These are phyloP conservation scores for Sparidentex hasta DNA, from an alignment of 2,797 vertebrate species.

Conservation along the genomic window DNA sequence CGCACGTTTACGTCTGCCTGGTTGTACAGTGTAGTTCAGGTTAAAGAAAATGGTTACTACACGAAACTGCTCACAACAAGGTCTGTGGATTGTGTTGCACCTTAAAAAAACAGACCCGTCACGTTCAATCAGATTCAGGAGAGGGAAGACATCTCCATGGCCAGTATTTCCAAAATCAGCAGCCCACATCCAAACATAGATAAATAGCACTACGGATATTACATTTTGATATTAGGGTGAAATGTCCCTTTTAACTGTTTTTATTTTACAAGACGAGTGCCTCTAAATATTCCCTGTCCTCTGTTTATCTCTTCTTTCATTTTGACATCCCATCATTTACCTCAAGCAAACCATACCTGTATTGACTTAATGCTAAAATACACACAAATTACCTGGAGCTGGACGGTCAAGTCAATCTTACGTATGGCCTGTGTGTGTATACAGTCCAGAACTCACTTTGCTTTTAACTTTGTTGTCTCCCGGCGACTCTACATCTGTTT, in stretches of 20 bases:
- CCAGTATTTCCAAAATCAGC: too few species aligned
- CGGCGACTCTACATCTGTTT: conserved; percentile 66
- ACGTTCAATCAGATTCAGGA: too few species aligned
- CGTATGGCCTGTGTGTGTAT: not conserved
- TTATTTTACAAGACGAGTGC: not conserved
- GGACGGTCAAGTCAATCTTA: conserved; percentile 10
- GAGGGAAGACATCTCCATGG: too few species aligned
- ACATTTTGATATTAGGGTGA: not conserved
- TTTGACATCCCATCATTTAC: not conserved
- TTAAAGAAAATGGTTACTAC: too few species aligned
- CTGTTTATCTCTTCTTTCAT: not conserved
- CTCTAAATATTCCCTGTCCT: not conserved
- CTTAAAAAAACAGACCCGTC: too few species aligned
- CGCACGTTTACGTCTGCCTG: too few species aligned
- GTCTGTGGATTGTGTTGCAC: too few species aligned
- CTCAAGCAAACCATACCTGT: not conserved
- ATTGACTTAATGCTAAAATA: conserved; percentile 11
- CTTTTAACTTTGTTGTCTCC: conserved; percentile 45
- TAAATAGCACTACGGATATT: too few species aligned
- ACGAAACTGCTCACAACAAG: too few species aligned
- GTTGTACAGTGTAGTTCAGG: too few species aligned
- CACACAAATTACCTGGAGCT: not conserved
- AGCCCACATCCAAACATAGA: too few species aligned
- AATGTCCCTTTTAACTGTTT: too few species aligned
- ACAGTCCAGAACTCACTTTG: conserved; percentile 29